A percentile compares a stretch with the other conserved stretches of the same genome.
Conservation (phyloP, 2,797 vertebrate genomes). For the Glossophaga mutica region DNA sequence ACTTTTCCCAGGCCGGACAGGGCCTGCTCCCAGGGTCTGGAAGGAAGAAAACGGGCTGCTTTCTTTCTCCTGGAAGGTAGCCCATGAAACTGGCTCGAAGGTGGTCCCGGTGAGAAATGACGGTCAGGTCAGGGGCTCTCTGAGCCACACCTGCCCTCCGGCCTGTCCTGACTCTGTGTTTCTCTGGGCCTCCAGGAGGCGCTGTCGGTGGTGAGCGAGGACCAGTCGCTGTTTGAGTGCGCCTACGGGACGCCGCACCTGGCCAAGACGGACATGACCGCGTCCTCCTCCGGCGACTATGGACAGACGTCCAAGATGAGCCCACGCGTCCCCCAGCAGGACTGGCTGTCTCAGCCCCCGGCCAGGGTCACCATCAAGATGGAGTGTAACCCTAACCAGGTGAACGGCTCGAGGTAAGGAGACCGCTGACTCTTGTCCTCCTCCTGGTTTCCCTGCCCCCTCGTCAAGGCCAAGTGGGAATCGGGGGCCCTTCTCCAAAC, state of each 20-base stretch:
- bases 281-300: slow-evolving; percentile 89
- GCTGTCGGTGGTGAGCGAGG: slow-evolving; percentile 91
- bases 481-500: rapidly evolving
- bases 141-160: not conserved
- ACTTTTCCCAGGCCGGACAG: not conserved
- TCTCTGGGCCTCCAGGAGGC: slow-evolving; percentile 84
- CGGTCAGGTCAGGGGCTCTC: rapidly evolving
- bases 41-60: not conserved
- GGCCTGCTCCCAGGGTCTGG: not conserved
- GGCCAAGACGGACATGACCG: slow-evolving; percentile 89
- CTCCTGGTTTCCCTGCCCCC: rapidly evolving
- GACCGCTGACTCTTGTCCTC: rapidly evolving
- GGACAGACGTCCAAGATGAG: slow-evolving; percentile 90
- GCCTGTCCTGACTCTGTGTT: not conserved
- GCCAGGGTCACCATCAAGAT: slow-evolving; percentile 91
- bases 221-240: slow-evolving; percentile 91
- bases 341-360: slow-evolving; percentile 88
- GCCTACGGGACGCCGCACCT: slow-evolving; percentile 88
- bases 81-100: rapidly evolving
- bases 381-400: slow-evolving; percentile 89
- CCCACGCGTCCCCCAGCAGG: slow-evolving; percentile 88
- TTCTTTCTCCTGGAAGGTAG: not conserved
- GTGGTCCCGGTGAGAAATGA: not conserved
- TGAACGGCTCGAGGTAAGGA: slow-evolving; percentile 88
- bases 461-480: not conserved